Evolutionary conservation across 2,113 vertebrate species (phyloP).

Genomic region (Sceloporus undulatus): DNA sequence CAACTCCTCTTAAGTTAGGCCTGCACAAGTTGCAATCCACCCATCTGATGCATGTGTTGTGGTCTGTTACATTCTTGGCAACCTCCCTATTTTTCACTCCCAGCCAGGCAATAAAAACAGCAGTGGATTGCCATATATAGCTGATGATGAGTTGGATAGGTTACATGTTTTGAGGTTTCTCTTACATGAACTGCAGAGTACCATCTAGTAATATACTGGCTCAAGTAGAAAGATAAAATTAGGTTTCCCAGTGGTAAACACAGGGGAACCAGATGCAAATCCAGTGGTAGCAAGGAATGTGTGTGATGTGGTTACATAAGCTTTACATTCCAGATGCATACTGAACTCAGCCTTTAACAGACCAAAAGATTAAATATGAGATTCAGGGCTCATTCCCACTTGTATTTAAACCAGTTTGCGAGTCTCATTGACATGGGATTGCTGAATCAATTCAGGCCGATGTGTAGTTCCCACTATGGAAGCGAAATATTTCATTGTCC

Average conservation of each 20-base stretch:
- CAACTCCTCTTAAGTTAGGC: neutral
- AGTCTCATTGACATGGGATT: too few species aligned
- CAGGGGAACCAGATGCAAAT: neutral
- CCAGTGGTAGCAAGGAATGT: neutral
- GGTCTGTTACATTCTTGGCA: neutral
- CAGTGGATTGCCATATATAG: neutral
- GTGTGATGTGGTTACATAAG: neutral
- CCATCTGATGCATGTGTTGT: neutral
- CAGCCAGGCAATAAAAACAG: neutral
- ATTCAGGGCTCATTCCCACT: too few species aligned
- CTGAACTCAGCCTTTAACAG: neutral
- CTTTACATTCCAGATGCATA: neutral
- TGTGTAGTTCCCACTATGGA: too few species aligned
- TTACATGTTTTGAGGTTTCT: too few species aligned
- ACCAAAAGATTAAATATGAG: neutral
- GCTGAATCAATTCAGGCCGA: too few species aligned
- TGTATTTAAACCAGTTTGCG: too few species aligned
- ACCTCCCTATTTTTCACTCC: neutral
- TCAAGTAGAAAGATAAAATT: neutral
- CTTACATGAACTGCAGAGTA: neutral
- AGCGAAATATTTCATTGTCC: too few species aligned
- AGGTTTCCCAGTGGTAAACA: neutral
- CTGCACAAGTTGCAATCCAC: neutral
- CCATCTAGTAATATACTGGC: neutral
- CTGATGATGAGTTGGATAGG: neutral